phyloP scores from a whole-genome alignment of 2,888 invertebrate genomes.

The Andrena haemorrhoa region DNA sequence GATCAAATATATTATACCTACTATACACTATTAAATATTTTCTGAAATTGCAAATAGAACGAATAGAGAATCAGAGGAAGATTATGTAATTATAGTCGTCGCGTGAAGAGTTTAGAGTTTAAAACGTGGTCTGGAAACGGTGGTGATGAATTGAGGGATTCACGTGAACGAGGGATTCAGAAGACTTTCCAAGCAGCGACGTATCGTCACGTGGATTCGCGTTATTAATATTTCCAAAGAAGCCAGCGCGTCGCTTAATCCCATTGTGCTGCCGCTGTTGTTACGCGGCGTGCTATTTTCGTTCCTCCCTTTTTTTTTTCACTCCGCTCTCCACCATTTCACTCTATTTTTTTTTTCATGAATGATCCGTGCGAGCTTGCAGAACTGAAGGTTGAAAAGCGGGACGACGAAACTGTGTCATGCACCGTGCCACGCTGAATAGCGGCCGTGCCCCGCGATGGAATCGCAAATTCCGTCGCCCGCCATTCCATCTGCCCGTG shows the following conservation, averaged over 20 bases:
- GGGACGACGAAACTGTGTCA: conserved; percentile 57
- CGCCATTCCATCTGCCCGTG: conserved; percentile 12
- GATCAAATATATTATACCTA: too few relatives aligned
- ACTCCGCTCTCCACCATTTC: conserved; percentile 13
- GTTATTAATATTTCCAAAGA: conserved; percentile 53
- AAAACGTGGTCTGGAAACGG: too few relatives aligned
- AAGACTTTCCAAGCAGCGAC: background rate
- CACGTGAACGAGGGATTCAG: too few relatives aligned
- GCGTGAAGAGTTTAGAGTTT: too few relatives aligned
- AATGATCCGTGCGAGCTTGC: conserved; percentile 58
- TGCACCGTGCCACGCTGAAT: conserved; percentile 24
- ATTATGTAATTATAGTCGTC: too few relatives aligned
- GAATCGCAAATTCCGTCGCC: conserved; percentile 32
- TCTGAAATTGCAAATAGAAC: too few relatives aligned
- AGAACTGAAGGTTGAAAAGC: conserved; percentile 49
- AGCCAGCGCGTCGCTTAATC: conserved; percentile 44
- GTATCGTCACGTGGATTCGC: conserved; percentile 4
- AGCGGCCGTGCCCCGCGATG: conserved; percentile 34
- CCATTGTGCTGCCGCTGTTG: conserved; percentile 50
- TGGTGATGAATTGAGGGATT: too few relatives aligned
- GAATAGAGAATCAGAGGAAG: too few relatives aligned
- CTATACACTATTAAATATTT: too few relatives aligned
- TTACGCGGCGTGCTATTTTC: conserved; percentile 49
- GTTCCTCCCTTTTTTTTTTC: background rate
- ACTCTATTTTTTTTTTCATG: conserved; percentile 41